Evolutionary conservation across 2,113 vertebrate species (phyloP).

Genomic region (Cacatua alba): DNA sequence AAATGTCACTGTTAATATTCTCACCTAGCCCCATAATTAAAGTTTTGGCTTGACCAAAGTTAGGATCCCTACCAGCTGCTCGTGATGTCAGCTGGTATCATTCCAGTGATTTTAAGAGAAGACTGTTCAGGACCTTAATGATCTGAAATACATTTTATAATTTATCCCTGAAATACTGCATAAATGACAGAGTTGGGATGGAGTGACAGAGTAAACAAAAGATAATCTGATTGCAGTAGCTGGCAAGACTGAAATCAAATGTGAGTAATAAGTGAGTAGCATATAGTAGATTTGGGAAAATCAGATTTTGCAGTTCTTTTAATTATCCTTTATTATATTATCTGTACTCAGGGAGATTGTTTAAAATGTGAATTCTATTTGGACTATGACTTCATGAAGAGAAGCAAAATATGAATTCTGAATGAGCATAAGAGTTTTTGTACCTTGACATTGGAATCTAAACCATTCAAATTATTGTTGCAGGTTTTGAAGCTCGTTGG

Average conservation of each 20-base stretch:
- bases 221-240: background rate
- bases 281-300: background rate
- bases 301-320: background rate
- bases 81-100: background rate
- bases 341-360: background rate
- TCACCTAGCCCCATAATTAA: background rate
- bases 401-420: background rate
- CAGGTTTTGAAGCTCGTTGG: background rate
- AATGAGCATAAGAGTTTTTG: background rate
- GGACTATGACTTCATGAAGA: background rate
- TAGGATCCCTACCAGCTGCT: background rate
- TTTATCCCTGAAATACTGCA: background rate
- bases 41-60: background rate
- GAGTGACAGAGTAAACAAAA: background rate
- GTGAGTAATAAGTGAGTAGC: background rate
- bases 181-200: background rate
- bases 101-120: background rate
- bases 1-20: background rate
- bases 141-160: background rate
- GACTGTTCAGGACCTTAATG: background rate
- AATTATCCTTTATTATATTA: slow-evolving; percentile 10
- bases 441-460: background rate
- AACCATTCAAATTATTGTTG: background rate
- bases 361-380: slow-evolving; percentile 7
- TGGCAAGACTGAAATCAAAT: background rate